A percentile compares a stretch with the other conserved stretches of the same genome.
Conservation (phyloP, 1,140 invertebrate genomes). For the Cardiocondyla obscurior region DNA sequence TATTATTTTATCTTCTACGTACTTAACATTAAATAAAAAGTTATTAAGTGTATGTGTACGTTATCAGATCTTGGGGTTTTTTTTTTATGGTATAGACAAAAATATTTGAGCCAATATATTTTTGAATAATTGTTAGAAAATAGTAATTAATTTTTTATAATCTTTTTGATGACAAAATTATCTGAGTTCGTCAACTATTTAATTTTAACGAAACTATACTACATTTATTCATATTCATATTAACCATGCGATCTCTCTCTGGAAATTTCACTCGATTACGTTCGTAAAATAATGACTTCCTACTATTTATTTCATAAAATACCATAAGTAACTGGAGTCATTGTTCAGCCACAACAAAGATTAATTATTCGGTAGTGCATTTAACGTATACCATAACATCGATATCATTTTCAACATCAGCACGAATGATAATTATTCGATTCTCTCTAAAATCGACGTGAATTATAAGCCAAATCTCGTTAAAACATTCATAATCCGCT, state of each 20-base stretch:
- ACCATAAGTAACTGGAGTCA: conserved; percentile 22
- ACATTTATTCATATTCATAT: conserved; percentile 4
- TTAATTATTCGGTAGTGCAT: conserved; percentile 24
- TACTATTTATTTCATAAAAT: conserved; percentile 32
- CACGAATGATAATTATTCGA: not conserved
- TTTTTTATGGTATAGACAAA: not conserved
- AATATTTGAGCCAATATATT: not conserved
- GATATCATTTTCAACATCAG: conserved; percentile 25
- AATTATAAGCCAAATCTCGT: not conserved
- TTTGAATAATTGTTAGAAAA: not conserved
- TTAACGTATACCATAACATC: conserved; percentile 45
- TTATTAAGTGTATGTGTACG: not conserved
- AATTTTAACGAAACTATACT: conserved; percentile 22
- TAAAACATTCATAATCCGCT: not conserved
- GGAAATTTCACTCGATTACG: conserved; percentile 1
- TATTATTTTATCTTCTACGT: not conserved
- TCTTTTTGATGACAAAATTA: conserved; percentile 10
- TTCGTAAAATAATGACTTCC: conserved; percentile 23
- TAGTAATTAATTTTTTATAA: not conserved
- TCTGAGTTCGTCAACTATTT: not conserved
- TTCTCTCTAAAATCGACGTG: conserved; percentile 9
- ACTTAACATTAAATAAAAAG: not conserved
- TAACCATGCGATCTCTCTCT: not conserved
- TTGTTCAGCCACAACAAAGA: conserved; percentile 28
- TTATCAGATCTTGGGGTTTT: not conserved